A percentile compares a stretch with the other conserved stretches of the same genome.
phyloP scores from a whole-genome alignment of 2,797 vertebrate species.

The Heliangelus exortis region DNA sequence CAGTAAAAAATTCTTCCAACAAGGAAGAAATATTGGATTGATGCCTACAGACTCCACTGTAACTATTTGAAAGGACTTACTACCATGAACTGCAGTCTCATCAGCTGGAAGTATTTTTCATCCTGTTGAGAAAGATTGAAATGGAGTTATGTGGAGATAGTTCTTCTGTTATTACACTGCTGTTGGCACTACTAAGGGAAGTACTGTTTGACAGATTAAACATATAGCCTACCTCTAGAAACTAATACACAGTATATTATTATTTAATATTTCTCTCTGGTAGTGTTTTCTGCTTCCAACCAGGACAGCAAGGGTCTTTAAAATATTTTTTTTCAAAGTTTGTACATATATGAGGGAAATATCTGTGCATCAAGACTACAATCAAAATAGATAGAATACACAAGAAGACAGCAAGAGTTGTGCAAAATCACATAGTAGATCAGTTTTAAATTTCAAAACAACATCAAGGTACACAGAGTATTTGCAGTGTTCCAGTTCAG shows the following conservation, averaged over 20 bases:
- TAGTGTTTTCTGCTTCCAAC: background rate
- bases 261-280: background rate
- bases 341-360: background rate
- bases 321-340: background rate
- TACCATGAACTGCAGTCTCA: background rate
- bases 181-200: background rate
- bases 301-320: background rate
- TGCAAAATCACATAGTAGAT: background rate
- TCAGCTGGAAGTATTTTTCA: background rate
- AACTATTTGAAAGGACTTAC: background rate
- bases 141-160: background rate
- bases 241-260: background rate
- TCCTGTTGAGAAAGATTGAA: background rate
- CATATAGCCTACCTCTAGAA: background rate
- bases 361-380: background rate
- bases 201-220: background rate
- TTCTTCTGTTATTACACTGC: background rate
- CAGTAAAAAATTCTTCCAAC: background rate
- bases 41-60: fast-evolving
- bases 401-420: background rate
- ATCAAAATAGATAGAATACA: background rate
- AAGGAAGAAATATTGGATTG: background rate
- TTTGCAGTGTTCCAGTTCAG: background rate
- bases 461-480: background rate
- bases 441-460: background rate